Evolutionary conservation across 2,888 invertebrate genomes (phyloP).

Genomic region (Pyrrhosoma nymphula): DNA sequence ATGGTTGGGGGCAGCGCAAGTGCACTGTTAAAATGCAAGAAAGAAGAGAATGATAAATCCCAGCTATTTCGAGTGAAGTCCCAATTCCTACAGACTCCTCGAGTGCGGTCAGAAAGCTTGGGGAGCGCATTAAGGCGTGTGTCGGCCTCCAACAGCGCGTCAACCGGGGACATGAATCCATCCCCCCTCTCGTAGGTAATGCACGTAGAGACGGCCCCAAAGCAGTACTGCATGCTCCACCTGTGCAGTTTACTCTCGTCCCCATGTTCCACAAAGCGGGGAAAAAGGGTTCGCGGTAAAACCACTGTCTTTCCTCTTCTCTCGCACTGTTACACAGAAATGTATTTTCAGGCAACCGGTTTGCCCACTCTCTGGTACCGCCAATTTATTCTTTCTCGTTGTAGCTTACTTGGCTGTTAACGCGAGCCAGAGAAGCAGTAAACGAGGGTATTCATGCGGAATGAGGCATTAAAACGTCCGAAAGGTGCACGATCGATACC

Average conservation of each 20-base stretch:
- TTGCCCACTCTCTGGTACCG: neutral
- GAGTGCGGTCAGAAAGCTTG: constrained; percentile 2
- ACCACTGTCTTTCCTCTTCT: neutral
- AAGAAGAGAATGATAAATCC: neutral
- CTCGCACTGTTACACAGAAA: neutral
- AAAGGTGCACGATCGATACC: neutral
- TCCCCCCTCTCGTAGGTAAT: neutral
- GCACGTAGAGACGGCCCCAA: neutral
- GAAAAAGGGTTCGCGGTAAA: neutral
- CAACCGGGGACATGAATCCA: neutral
- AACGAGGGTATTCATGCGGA: neutral
- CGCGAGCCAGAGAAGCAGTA: neutral
- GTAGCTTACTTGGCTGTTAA: too few species aligned
- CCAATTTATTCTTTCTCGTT: neutral
- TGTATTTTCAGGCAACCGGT: neutral
- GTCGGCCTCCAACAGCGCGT: neutral
- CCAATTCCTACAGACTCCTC: neutral
- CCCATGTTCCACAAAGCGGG: neutral
- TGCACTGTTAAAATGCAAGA: constrained; percentile 27
- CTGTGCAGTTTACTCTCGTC: neutral
- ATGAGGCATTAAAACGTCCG: neutral
- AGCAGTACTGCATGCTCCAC: neutral
- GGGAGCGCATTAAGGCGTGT: neutral
- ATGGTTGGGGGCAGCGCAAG: neutral
- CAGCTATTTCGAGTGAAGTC: constrained; percentile 20